Conservation (phyloP, 2,113 vertebrate genomes). For the Chaetodon auriga region DNA sequence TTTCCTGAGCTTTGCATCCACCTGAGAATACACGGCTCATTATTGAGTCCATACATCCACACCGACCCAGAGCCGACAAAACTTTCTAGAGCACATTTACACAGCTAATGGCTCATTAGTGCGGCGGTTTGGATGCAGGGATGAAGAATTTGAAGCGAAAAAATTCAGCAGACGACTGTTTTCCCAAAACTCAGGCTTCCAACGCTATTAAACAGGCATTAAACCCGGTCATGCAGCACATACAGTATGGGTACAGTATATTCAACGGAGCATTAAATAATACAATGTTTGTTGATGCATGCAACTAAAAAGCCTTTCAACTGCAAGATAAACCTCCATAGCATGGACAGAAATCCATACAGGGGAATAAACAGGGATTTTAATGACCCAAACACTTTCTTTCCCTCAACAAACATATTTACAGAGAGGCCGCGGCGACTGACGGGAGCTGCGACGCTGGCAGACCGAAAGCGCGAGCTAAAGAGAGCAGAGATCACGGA, state of each 20-base stretch:
- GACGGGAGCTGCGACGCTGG: neutral
- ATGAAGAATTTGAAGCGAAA: neutral
- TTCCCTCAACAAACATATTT: constrained; percentile 1
- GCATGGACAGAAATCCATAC: neutral
- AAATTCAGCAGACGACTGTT: neutral
- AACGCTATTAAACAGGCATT: neutral
- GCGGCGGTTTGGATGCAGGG: constrained; percentile 16
- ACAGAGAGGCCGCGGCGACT: neutral
- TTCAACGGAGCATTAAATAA: constrained; percentile 17
- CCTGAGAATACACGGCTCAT: constrained; percentile 37
- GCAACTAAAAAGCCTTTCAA: constrained; percentile 1
- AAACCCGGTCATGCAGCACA: neutral
- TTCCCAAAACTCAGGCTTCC: neutral
- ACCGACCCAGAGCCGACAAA: constrained; percentile 1
- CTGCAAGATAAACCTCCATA: neutral
- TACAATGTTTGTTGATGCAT: constrained; percentile 13
- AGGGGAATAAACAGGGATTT: constrained; percentile 15
- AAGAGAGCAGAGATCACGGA: constrained; percentile 32
- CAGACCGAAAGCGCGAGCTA: neutral
- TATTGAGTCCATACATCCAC: constrained; percentile 27
- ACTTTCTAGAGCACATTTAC: constrained; percentile 32
- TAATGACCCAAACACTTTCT: neutral
- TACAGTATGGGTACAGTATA: neutral
- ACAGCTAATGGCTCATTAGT: constrained; percentile 58
- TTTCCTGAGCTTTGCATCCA: neutral